Evolutionary conservation across 2,797 vertebrate species (phyloP), one percentile per base, ranked within the genome.

Genomic region (Triplophysa bombifrons): DNA sequence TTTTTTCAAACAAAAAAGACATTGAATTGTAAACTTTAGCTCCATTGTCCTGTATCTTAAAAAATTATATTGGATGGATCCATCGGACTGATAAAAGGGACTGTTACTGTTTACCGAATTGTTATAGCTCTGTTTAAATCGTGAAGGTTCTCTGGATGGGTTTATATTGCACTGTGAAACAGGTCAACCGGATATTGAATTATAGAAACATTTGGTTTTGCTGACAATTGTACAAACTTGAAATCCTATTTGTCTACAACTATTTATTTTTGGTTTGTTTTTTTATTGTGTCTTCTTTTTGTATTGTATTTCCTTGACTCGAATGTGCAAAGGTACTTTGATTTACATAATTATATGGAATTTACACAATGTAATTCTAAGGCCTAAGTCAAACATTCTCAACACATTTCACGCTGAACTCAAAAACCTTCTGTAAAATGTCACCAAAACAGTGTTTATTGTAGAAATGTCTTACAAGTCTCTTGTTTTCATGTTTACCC

Each of bases 201-300:
- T 16, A 30, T 27, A 30, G 10, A 14, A 17, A 41, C 30, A 10
- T 65, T 65, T 30, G 51, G 44, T 30, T 48, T 58, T 19, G 19
- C 64, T 68, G 64, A 68, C 64, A 66, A 8, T 65, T 75, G 48
- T 65, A 75, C 50, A 22, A 60, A 19, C 41, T 30, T 9, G 2
- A 25, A 56, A 27, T 76, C 50, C 11, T 67, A 55, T 44, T n/a
- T 55, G 38, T 65, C 74, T 13, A 19, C 6, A 30, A 66, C 41
- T 56, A 77, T 77, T 77, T 77, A 77, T 77, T 77, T 69, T 1
- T 19, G 69, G 58, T 60, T 58, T 48, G 74, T 58, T 19, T 48
- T 30, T 48, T 30, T 30, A 44, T 27, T 27, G 6, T 19, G 38
- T 58, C 7, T 0, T 66, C 12, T 0, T 66, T 27, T 51, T 19